Base-by-base conservation (phyloP, 2,797 vertebrate genomes). In the Chromobotia macracanthus region DNA sequence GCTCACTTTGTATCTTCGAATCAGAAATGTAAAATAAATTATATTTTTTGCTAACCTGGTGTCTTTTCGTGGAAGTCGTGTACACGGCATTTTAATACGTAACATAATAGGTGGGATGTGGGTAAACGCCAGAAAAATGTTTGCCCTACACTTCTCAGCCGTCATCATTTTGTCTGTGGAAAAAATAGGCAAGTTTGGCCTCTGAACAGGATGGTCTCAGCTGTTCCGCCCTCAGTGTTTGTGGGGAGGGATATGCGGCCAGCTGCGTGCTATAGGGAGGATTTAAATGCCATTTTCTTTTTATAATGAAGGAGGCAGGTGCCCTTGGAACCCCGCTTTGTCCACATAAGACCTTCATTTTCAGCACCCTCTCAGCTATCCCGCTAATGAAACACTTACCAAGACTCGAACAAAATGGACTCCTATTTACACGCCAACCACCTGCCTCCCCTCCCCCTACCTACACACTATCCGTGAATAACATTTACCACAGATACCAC, bases 291-390 rank as follows among this genome's bases (percentile, higher is more conserved):
- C 89, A 90, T 90, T 91, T 92, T 85, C 84, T 92, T 89, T 89
- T 88, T 81, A 89, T 58, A 92, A 92, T 92, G 90, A 93, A 89
- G 89, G 89, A 91, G 91, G 92, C 92, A 93, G 92, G 92, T 93
- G 92, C 90, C 91, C 92, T 90, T 88, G 88, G 92, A 89, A 82
- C 86, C 90, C 88, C 86, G 88, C 87, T 92, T 93, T 93, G 91
- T 93, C 89, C 83, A 68, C 87, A 87, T 87, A 87, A 85, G 82
- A 81, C 89, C 89, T 87, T 90, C 88, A 91, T 91, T 90, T 89
- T 85, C 86, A 84, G 81, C 83, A 77, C 82, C 82, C 84, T 84
- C 84, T 87, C 82, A 85, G 82, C 78, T 77, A 85, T 71, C 71
- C 77, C 75, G 67, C 83, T 87, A 85, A 85, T 85, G 84, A 87